Evolutionary conservation across 2,113 vertebrate genomes (phyloP).

Genomic region (Pterophyllum scalare): DNA sequence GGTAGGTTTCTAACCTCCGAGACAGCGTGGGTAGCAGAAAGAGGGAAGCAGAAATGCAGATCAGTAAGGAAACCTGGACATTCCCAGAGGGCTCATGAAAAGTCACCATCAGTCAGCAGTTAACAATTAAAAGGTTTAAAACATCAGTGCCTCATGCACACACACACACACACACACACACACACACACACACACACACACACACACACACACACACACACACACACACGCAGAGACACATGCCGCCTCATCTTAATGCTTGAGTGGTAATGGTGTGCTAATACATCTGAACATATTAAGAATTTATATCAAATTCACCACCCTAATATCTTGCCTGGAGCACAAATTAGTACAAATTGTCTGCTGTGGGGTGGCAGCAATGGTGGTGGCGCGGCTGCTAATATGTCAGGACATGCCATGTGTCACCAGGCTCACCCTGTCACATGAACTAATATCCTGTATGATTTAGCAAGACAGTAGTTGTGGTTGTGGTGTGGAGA

Average conservation of each 20-base stretch:
- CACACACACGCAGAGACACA: background rate
- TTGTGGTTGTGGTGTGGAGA: conserved; percentile 6
- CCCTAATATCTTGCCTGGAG: conserved; percentile 69
- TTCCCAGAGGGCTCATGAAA: conserved; percentile 45
- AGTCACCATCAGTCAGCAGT: conserved; percentile 61
- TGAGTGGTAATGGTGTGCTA: conserved; percentile 70
- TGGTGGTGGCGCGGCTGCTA: conserved; percentile 5
- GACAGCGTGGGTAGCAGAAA: conserved; percentile 7
- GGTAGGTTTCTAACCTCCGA: conserved; percentile 36
- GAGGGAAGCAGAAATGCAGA: conserved; percentile 37
- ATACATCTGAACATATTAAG: conserved; percentile 80
- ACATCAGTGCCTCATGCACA: conserved; percentile 1
- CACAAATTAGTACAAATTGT: conserved; percentile 70
- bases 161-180: background rate
- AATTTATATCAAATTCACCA: conserved; percentile 75
- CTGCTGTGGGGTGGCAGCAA: conserved; percentile 28
- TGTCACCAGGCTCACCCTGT: conserved; percentile 42
- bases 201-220: background rate
- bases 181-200: background rate
- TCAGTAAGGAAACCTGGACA: conserved; percentile 43
- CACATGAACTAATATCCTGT: conserved; percentile 51
- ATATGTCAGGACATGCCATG: conserved; percentile 55
- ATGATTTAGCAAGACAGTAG: conserved; percentile 28
- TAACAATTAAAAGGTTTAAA: conserved; percentile 63
- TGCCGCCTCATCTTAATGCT: conserved; percentile 60